Percentiles rank a stretch among this genome's conserved stretches.
phyloP scores from a whole-genome alignment of 2,113 vertebrate species.

The Chitala chitala region DNA sequence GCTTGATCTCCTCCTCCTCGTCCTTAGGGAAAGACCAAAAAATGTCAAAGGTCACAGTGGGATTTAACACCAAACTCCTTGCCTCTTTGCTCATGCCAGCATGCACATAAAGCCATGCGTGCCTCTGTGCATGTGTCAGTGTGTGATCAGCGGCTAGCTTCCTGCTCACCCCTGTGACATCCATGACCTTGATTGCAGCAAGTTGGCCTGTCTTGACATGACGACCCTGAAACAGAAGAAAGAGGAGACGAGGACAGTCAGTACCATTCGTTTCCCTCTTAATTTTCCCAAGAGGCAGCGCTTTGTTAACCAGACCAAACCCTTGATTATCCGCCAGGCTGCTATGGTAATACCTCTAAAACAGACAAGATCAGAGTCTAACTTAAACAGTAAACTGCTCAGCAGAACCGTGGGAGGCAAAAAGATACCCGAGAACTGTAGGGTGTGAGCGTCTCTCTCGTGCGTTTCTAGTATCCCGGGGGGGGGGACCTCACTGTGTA shows the following conservation, averaged over 20 bases:
- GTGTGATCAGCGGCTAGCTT: slow-evolving; percentile 39
- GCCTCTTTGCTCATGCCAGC: background rate
- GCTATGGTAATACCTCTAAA: background rate
- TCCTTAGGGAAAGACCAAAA: slow-evolving; percentile 62
- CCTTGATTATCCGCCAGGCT: background rate
- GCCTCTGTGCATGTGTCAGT: background rate
- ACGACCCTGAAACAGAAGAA: slow-evolving; percentile 72
- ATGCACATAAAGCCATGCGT: background rate
- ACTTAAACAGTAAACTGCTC: no score
- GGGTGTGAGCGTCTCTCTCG: no score
- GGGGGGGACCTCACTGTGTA: no score
- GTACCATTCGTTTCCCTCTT: background rate
- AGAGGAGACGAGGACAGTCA: background rate
- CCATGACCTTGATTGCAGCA: slow-evolving; percentile 97
- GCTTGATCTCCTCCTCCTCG: slow-evolving; percentile 99
- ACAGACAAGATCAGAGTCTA: background rate
- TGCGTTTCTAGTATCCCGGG: no score
- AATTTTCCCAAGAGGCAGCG: background rate
- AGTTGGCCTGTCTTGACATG: slow-evolving; percentile 98
- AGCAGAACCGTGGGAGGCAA: no score
- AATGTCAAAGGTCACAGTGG: background rate
- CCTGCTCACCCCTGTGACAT: slow-evolving; percentile 95
- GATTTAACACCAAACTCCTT: background rate
- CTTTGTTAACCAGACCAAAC: background rate
- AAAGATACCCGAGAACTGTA: no score